These are phyloP conservation scores for Rafetus swinhoei DNA, from an alignment of 2,113 vertebrate genomes.

Conservation along the genomic window DNA sequence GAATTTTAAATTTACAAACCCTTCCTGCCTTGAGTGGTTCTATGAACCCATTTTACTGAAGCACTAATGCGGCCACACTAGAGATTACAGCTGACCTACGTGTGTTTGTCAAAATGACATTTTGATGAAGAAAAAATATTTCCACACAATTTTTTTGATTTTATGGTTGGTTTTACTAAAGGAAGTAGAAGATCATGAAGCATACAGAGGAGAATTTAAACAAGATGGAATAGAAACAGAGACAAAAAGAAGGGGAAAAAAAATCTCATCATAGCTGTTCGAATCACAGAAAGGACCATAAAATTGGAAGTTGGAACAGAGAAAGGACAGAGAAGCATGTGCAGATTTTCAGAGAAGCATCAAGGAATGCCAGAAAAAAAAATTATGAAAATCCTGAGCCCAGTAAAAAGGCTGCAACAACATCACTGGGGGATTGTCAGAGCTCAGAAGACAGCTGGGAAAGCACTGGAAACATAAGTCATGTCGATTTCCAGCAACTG, in stretches of 20 bases:
- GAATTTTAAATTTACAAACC: background rate
- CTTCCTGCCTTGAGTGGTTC: background rate
- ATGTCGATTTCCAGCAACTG: background rate
- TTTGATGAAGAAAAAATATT: background rate
- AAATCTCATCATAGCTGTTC: background rate
- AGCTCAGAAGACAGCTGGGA: background rate
- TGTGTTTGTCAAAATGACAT: fast-evolving
- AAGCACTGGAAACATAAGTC: background rate
- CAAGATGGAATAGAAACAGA: background rate
- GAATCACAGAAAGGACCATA: background rate
- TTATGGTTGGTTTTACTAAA: background rate
- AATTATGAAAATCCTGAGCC: background rate
- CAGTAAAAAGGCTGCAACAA: background rate
- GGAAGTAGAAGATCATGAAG: background rate
- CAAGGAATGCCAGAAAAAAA: background rate
- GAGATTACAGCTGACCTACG: background rate
- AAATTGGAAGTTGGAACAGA: background rate
- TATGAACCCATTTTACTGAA: background rate
- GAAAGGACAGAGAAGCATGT: background rate
- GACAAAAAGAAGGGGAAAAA: background rate
- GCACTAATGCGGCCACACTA: background rate
- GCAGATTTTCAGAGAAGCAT: background rate
- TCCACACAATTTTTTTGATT: background rate
- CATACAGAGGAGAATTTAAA: background rate
- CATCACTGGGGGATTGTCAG: fast-evolving